Conservation (phyloP, 2,888 invertebrate species). For the Pecten maximus region DNA sequence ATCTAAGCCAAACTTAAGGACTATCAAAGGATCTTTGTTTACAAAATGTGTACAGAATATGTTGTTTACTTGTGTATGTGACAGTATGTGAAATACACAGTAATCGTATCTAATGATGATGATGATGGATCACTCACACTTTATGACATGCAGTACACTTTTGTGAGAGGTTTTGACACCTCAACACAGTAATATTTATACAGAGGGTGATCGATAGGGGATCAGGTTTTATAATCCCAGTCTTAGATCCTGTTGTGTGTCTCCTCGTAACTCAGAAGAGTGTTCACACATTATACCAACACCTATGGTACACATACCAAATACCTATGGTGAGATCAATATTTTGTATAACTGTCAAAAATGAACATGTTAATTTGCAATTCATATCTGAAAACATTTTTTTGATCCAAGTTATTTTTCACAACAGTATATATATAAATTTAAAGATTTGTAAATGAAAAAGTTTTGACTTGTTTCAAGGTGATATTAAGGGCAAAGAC, state of each 20-base stretch:
- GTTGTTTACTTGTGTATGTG: not conserved
- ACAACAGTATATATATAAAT: too few species aligned
- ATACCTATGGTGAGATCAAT: not conserved
- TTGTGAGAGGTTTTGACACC: not conserved
- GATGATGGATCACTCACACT: not conserved
- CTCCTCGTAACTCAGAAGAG: not conserved
- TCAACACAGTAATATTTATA: not conserved
- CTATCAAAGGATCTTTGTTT: too few species aligned
- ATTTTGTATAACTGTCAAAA: too few species aligned
- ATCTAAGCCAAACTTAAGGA: too few species aligned
- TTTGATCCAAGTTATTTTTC: too few species aligned
- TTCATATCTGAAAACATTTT: too few species aligned
- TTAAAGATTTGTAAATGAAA: too few species aligned
- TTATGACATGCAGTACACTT: not conserved
- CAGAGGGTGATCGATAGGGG: not conserved
- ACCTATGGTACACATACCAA: not conserved
- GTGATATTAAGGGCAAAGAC: too few species aligned
- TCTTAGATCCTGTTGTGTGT: not conserved
- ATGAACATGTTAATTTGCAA: too few species aligned
- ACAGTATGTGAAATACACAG: not conserved
- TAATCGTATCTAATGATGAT: too few species aligned
- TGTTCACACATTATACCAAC: not conserved
- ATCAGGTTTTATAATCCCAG: not conserved
- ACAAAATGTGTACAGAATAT: too few species aligned
- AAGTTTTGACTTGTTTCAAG: too few species aligned